Evolutionary conservation across 2,888 invertebrate genomes (phyloP).

Genomic region (Aleiodes leptofemur): DNA sequence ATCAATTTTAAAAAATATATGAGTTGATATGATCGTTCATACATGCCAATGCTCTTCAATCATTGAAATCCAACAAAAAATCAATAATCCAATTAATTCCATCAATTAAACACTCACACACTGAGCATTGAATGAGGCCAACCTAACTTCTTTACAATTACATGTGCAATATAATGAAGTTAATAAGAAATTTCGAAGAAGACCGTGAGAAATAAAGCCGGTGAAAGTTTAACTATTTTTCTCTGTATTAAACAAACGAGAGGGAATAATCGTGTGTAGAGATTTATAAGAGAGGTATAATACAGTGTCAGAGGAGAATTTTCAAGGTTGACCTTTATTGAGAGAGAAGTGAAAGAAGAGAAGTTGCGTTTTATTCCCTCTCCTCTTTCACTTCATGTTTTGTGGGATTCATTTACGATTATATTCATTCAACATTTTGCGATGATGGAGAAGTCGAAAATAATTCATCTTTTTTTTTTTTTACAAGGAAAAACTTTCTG

Average conservation of each 20-base stretch:
- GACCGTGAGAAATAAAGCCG: slow-evolving; percentile 28
- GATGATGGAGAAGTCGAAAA: no score
- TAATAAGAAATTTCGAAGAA: not conserved
- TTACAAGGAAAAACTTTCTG: slow-evolving; percentile 4
- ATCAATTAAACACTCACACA: not conserved
- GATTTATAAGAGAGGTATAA: not conserved
- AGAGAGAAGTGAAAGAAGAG: slow-evolving; percentile 21
- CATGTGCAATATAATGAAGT: not conserved
- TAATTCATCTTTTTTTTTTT: no score
- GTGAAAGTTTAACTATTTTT: slow-evolving; percentile 20
- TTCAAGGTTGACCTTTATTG: slow-evolving; percentile 24
- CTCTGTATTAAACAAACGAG: slow-evolving; percentile 9
- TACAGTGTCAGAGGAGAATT: slow-evolving; percentile 8
- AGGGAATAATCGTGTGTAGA: not conserved
- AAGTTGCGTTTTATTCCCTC: not conserved
- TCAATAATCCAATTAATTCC: not conserved
- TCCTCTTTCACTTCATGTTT: no score
- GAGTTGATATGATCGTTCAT: not conserved
- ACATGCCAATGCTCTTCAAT: not conserved
- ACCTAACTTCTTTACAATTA: no score
- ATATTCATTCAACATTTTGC: no score
- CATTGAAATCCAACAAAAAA: not conserved
- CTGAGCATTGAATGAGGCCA: not conserved
- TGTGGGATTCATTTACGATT: no score
- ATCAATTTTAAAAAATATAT: not conserved